Evolutionary conservation across 1,140 invertebrate species (phyloP), one percentile per base, ranked within the genome.

Genomic region (Drosophila guanche): DNA sequence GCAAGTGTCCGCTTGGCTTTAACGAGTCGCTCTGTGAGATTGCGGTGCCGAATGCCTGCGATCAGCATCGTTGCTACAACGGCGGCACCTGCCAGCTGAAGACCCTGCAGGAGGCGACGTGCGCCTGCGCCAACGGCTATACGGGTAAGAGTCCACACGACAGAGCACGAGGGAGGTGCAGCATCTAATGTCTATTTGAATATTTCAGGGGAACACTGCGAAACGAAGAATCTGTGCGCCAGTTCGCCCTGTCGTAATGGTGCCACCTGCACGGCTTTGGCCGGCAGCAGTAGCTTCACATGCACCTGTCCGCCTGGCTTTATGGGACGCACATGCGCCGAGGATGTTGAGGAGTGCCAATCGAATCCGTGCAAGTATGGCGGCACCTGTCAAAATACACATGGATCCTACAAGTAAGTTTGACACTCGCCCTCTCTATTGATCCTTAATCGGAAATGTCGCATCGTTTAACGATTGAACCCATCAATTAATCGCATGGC

Each of bases 1-100:
- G 98, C 92, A 93, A 94, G 58, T 98, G 97, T 92, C 95, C 97
- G 2, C 93, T 98, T 57, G 98, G 98, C 14, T 99, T 95, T 93
- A 95, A 95, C 54, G 98, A 97, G 7, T 97, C 96, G 1, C 93
- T 99, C 7, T 99, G 98, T 92, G 98, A 99, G 92, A 96, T 98
- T 69, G 94, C 95, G 4, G 95, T 98, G 45, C 94, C 95, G 2
- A 98, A 98, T 92, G 96, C 96, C 7, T 99, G 98, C 91, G 97
- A 98, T 92, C 95, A 95, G 1, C 93, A 94, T 41, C 97, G 97
- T 0, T 99, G 97, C 90, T 92, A 94, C 66, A 97, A 98, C 89
- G 96, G 97, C 10, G 97, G 97, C 20, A 95, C 95, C 4, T 98
- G 97, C 89, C 93, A 94, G 50, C 93, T 98, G 14, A 94, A 94